phyloP scores from a whole-genome alignment of 2,797 vertebrate genomes.

The Pangasius macronema region DNA sequence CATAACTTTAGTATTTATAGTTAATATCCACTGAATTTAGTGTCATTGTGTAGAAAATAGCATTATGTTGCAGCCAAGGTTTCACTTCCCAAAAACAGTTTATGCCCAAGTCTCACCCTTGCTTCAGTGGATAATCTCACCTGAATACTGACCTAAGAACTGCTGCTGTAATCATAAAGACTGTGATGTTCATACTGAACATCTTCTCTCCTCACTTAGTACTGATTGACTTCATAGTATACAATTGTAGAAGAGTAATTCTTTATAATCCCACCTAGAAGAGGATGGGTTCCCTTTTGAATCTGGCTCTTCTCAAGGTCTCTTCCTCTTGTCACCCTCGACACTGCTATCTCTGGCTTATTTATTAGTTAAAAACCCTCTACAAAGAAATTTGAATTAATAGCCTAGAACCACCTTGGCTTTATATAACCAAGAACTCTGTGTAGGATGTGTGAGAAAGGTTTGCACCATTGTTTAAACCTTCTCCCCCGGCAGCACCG shows the following conservation, averaged over 20 bases:
- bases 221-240: neutral
- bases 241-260: neutral
- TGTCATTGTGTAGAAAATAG: neutral
- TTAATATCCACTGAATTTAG: neutral
- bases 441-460: neutral
- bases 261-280: neutral
- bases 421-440: neutral
- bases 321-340: neutral
- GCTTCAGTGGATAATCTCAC: neutral
- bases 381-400: neutral
- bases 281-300: neutral
- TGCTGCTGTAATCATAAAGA: neutral
- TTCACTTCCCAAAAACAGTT: neutral
- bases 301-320: neutral
- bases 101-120: neutral
- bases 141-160: neutral
- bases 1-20: neutral
- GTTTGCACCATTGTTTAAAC: conserved; percentile 16
- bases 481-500: neutral
- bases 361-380: neutral
- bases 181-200: neutral
- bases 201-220: neutral
- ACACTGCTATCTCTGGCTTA: neutral
- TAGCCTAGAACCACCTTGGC: neutral
- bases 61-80: neutral